These are phyloP conservation scores for Casuarius casuarius DNA, from an alignment of 2,113 vertebrate genomes.

Conservation along the genomic window DNA sequence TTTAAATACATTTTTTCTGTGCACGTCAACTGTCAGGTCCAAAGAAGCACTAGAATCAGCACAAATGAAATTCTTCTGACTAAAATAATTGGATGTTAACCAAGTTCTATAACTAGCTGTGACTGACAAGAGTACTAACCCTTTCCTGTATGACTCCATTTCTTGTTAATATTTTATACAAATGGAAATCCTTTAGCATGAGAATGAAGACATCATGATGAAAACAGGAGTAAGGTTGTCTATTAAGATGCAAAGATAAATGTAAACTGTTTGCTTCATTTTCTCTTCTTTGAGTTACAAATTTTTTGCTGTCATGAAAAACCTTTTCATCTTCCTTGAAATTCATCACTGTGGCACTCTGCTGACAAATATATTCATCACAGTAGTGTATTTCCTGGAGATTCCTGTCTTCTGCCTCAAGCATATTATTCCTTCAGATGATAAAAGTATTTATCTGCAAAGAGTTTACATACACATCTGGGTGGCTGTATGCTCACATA, in stretches of 20 bases:
- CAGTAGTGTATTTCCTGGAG: slow-evolving; percentile 52
- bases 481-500: background rate
- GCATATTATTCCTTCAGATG: slow-evolving; percentile 56
- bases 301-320: slow-evolving; percentile 59
- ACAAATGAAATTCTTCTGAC: background rate
- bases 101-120: background rate
- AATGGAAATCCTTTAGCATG: slow-evolving; percentile 39
- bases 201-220: slow-evolving; percentile 46
- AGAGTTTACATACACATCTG: slow-evolving; percentile 47
- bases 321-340: slow-evolving; percentile 71
- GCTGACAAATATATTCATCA: slow-evolving; percentile 71
- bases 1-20: background rate
- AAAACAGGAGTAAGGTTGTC: slow-evolving; percentile 64
- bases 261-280: slow-evolving; percentile 63
- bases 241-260: slow-evolving; percentile 63
- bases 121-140: background rate
- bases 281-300: slow-evolving; percentile 65
- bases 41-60: background rate
- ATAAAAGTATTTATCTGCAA: slow-evolving; percentile 59
- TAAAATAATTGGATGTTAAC: background rate
- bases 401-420: slow-evolving; percentile 60
- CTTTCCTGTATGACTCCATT: background rate
- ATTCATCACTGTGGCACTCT: background rate
- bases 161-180: slow-evolving; percentile 52
- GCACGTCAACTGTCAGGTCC: background rate